Evolutionary conservation across 2,113 vertebrate genomes (phyloP).

Genomic region (Ornithorhynchus anatinus): DNA sequence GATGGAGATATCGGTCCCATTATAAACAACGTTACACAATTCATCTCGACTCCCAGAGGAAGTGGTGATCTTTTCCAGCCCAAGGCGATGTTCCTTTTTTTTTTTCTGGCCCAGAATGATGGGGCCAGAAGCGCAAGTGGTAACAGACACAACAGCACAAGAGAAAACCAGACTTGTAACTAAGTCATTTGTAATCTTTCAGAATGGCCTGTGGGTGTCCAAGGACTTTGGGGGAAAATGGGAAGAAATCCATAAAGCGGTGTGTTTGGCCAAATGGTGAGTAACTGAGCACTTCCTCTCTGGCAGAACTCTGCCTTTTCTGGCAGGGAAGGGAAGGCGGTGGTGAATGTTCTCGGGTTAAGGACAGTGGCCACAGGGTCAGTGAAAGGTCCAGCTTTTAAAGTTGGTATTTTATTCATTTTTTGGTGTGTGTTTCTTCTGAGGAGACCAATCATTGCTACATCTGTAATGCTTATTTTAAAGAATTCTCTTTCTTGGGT

Average conservation of each 20-base stretch:
- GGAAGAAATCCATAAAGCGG: constrained; percentile 82
- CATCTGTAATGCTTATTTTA: no score
- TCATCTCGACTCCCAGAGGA: no score
- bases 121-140: constrained; percentile 17
- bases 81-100: neutral
- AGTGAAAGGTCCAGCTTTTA: no score
- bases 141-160: constrained; percentile 42
- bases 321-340: no score
- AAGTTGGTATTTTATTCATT: no score
- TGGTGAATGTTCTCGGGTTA: no score
- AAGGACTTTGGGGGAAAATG: constrained; percentile 84
- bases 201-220: constrained; percentile 90
- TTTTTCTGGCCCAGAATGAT: constrained; percentile 15
- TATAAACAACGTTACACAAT: neutral
- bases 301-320: constrained; percentile 26
- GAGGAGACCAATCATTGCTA: no score
- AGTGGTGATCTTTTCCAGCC: no score
- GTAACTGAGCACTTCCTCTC: constrained; percentile 48
- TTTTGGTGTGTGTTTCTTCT: no score
- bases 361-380: no score
- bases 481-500: no score
- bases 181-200: constrained; percentile 65
- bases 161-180: constrained; percentile 49
- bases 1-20: neutral
- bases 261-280: constrained; percentile 93